phyloP scores from a whole-genome alignment of 2,888 invertebrate species.

The Orthonychiurus folsomi region DNA sequence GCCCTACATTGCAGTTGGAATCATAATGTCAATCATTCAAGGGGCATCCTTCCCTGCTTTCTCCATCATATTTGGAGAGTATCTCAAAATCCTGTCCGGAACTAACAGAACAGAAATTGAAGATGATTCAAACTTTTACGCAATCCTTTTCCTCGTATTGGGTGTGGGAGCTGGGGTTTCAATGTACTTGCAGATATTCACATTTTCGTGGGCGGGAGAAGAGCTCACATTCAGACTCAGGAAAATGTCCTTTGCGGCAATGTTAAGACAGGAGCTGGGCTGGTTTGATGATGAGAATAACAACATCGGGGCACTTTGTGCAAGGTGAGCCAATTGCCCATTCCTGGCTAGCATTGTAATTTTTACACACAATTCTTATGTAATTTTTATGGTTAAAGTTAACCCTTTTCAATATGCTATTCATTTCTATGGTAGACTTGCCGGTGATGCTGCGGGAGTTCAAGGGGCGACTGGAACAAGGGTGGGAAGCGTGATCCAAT shows the following conservation, averaged over 20 bases:
- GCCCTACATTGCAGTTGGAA: constrained; percentile 53
- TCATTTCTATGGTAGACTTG: too few species aligned
- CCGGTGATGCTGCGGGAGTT: constrained; percentile 66
- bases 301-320: constrained; percentile 64
- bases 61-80: constrained; percentile 69
- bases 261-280: constrained; percentile 58
- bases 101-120: constrained; percentile 37
- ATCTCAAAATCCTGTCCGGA: constrained; percentile 53
- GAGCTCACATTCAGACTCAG: constrained; percentile 64
- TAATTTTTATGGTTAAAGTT: too few species aligned
- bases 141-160: constrained; percentile 41
- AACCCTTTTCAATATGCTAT: too few species aligned
- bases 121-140: constrained; percentile 32
- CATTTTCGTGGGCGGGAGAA: constrained; percentile 72
- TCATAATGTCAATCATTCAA: constrained; percentile 57
- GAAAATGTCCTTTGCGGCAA: constrained; percentile 55
- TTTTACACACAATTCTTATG: too few species aligned
- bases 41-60: constrained; percentile 65
- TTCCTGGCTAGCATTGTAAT: too few species aligned
- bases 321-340: constrained; percentile 49
- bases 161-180: constrained; percentile 42
- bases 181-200: constrained; percentile 50
- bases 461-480: constrained; percentile 59
- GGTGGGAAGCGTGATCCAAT: constrained; percentile 66
- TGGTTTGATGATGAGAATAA: constrained; percentile 60